These are phyloP conservation scores for Strix uralensis DNA, from an alignment of 2,113 vertebrate species.

Conservation along the genomic window DNA sequence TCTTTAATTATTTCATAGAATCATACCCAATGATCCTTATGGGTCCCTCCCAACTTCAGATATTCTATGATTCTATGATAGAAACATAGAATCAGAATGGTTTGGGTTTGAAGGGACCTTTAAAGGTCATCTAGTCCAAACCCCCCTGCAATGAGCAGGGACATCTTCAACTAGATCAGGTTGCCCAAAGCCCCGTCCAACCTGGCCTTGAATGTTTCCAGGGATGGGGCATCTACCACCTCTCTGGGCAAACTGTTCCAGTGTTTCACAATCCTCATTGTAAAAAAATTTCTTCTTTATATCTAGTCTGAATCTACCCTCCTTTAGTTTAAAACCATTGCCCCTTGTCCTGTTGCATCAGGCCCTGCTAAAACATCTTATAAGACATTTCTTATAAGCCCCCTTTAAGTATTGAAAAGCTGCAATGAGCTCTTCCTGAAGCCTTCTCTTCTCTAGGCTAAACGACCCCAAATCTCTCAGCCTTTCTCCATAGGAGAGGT, in stretches of 20 bases:
- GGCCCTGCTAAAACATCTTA: background rate
- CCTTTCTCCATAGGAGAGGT: background rate
- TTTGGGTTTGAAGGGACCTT: background rate
- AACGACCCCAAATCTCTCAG: background rate
- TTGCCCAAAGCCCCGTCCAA: background rate
- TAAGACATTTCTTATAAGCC: too few relatives aligned
- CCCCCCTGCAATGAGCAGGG: background rate
- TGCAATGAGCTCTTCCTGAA: too few relatives aligned
- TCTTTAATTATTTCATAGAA: background rate
- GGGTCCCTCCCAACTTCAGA: background rate
- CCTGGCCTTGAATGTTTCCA: background rate
- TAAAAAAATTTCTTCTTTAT: background rate
- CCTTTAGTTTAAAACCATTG: background rate
- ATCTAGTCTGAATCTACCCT: background rate
- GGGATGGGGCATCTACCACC: background rate
- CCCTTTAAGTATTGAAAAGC: background rate
- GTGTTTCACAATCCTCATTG: fast-evolving
- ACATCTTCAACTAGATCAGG: background rate
- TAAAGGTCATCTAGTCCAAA: background rate
- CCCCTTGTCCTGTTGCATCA: background rate
- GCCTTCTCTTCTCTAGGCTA: background rate
- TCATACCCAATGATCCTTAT: background rate
- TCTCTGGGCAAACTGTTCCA: background rate
- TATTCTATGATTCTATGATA: background rate
- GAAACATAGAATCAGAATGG: background rate